These are phyloP conservation scores for Psilanteris sp. DNA, from an alignment of 1,140 invertebrate species.

Conservation along the genomic window DNA sequence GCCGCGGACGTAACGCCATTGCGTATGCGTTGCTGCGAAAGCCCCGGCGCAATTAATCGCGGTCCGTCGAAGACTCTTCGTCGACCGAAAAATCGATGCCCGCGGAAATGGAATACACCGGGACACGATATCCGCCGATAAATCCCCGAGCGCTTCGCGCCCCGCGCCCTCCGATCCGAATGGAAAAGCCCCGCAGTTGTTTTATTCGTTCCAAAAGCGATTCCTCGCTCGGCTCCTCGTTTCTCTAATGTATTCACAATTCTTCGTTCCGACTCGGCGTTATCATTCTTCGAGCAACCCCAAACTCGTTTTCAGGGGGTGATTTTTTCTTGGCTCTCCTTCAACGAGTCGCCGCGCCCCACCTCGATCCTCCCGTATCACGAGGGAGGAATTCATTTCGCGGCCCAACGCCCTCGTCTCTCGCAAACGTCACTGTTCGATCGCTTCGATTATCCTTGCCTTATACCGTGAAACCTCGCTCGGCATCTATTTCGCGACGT, in stretches of 20 bases:
- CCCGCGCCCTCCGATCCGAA: constrained; percentile 51
- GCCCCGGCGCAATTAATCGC: no score
- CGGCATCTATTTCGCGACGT: constrained; percentile 22
- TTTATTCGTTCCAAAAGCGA: constrained; percentile 54
- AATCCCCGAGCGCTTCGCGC: constrained; percentile 15
- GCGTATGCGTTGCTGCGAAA: no score
- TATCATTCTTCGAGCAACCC: constrained; percentile 73
- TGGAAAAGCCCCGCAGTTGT: constrained; percentile 60
- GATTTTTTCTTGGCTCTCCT: constrained; percentile 60
- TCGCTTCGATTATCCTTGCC: constrained; percentile 76
- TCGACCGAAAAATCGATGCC: no score
- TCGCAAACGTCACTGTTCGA: constrained; percentile 71
- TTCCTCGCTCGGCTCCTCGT: constrained; percentile 56
- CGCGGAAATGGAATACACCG: no score
- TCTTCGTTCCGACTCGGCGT: constrained; percentile 73
- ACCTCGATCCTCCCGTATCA: constrained; percentile 43
- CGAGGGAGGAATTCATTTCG: constrained; percentile 75
- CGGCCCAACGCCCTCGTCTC: constrained; percentile 75
- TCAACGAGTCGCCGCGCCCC: constrained; percentile 46
- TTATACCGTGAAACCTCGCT: constrained; percentile 66
- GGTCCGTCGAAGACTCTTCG: no score
- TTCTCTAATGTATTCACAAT: constrained; percentile 76
- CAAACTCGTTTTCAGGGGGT: constrained; percentile 59
- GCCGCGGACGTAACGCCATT: no score
- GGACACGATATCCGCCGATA: no score